These are phyloP conservation scores for Lasioglossum pauxillum DNA, from an alignment of 2,888 invertebrate species.

Conservation along the genomic window DNA sequence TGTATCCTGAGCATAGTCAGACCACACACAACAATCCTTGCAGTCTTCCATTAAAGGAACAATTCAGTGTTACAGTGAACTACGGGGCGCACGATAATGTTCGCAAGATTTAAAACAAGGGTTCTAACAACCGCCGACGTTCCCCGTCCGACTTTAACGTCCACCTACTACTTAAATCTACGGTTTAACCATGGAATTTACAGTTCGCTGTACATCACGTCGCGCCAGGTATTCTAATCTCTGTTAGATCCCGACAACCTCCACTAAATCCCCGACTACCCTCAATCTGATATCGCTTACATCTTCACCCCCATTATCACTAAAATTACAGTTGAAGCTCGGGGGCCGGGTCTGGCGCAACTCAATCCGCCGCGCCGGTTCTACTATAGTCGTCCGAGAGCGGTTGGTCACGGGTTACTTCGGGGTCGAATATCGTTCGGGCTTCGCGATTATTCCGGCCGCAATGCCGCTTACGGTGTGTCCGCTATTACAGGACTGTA, in stretches of 20 bases:
- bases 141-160: not conserved
- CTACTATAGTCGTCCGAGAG: not conserved
- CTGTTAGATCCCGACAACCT: not conserved
- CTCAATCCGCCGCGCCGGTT: not conserved
- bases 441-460: slow-evolving; percentile 16
- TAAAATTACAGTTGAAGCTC: not conserved
- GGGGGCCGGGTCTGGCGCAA: not conserved
- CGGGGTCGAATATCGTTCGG: slow-evolving; percentile 8
- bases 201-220: not conserved
- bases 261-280: not conserved
- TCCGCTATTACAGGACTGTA: slow-evolving; percentile 15
- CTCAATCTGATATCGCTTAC: slow-evolving; percentile 9
- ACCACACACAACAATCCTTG: not conserved
- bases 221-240: not conserved
- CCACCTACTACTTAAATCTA: not conserved
- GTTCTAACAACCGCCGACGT: not conserved
- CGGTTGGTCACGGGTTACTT: not conserved
- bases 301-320: slow-evolving; percentile 3
- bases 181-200: not conserved
- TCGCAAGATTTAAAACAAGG: not conserved
- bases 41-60: not conserved
- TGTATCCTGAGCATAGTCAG: not conserved
- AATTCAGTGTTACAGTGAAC: not conserved
- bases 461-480: slow-evolving; percentile 19
- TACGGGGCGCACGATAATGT: not conserved